A percentile compares a stretch with the other conserved stretches of the same genome.
phyloP scores from a whole-genome alignment of 1,140 invertebrate species.

The Cotesia chilonis region DNA sequence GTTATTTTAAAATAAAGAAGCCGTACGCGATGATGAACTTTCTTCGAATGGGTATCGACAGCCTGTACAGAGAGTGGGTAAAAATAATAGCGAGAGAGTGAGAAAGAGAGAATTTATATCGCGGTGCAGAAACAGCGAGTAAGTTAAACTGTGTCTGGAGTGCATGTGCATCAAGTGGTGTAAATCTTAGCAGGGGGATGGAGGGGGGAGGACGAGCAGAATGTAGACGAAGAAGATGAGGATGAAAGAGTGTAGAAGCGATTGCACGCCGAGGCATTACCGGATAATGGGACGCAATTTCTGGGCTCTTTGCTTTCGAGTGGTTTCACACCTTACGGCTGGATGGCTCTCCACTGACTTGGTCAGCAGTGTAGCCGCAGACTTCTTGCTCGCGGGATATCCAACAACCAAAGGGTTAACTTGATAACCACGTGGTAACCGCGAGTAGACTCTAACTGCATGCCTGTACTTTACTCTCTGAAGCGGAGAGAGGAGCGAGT shows the following conservation, averaged over 20 bases:
- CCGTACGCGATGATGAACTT: slow-evolving; percentile 44
- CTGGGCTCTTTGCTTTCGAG: slow-evolving; percentile 64
- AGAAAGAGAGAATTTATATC: too few relatives aligned
- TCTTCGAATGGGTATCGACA: slow-evolving; percentile 57
- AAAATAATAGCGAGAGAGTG: too few relatives aligned
- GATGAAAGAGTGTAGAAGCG: slow-evolving; percentile 37
- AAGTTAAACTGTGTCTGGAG: too few relatives aligned
- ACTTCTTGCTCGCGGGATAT: slow-evolving; percentile 43
- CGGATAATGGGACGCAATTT: slow-evolving; percentile 66
- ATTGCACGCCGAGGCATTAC: slow-evolving; percentile 56
- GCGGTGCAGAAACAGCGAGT: neutral
- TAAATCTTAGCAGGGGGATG: too few relatives aligned
- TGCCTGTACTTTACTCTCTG: slow-evolving; percentile 11
- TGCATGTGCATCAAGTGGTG: too few relatives aligned
- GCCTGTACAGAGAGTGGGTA: slow-evolving; percentile 17
- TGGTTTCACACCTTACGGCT: slow-evolving; percentile 62
- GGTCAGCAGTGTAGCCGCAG: slow-evolving; percentile 27
- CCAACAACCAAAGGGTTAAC: slow-evolving; percentile 63
- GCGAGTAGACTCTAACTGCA: slow-evolving; percentile 44
- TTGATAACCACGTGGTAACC: slow-evolving; percentile 63
- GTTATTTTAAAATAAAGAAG: slow-evolving; percentile 27
- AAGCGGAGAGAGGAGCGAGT: too few relatives aligned
- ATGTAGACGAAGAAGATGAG: neutral
- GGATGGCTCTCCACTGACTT: slow-evolving; percentile 16
- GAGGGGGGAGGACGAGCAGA: neutral